Evolutionary conservation across 2,888 invertebrate genomes (phyloP), one percentile per base, ranked within the genome.

Genomic region (Drosophila algonquin): DNA sequence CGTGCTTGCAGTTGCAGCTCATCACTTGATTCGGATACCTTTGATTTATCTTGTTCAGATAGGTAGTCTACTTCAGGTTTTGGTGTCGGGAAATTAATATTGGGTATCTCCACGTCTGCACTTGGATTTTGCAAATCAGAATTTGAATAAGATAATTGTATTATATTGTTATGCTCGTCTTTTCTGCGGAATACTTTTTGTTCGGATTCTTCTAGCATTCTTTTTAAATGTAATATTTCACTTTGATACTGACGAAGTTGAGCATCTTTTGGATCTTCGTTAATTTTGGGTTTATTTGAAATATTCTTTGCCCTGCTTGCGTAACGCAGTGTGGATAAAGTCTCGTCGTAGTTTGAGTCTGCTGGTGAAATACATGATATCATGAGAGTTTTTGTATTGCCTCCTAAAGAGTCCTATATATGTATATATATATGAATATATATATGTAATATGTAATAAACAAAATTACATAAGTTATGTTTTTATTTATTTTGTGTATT

Each of bases 251-350:
- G 95, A 10, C 96, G 92, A 10, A 98, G 92, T 87, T 97, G 94
- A 0, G 98, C 96, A 89, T 98, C 98, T 91, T 98, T 97, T 0
- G 97, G 97, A 90, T 98, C 97, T 91, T 98, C 97, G 91, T 97
- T 97, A 24, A 97, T 95, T 89, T 94, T 94, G 0, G 97, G 97
- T 83, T 95, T 95, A 91, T 97, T 97, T 88, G 96, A 95, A 74
- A 97, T 97, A 90, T 96, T 97, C 91, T 97, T 96, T 7, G 97
- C 97, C 64, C 97, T 93, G 81, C 96, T 96, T 0, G 97, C 97
- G 91, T 97, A 97, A 52, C 97, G 93, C 18, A 97, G 92, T 0
- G 97, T 97, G 16, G 95, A 96, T 16, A 97, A 91, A 0, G 97
- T 96, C 92, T 97, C 97, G 73, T 96, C 96, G 77, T 96, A 97